Evolutionary conservation across 2,113 vertebrate species (phyloP).

Genomic region (Heliornis fulica): DNA sequence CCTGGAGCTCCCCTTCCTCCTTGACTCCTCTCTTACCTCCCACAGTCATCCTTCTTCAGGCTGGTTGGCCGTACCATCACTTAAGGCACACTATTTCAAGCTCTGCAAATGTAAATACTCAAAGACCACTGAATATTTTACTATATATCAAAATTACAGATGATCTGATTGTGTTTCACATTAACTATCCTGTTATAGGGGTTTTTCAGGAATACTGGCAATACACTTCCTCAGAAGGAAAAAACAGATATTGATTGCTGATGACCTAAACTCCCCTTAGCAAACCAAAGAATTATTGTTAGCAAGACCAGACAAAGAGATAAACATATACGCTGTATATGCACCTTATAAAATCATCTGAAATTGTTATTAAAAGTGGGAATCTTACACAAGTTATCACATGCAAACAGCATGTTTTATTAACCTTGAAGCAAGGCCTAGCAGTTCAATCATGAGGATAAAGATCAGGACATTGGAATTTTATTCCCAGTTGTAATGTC

Average conservation of each 20-base stretch:
- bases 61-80: neutral
- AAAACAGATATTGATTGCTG: neutral
- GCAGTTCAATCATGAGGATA: neutral
- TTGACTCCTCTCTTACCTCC: neutral
- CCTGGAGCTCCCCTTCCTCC: conserved; percentile 57
- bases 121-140: neutral
- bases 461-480: conserved; percentile 13
- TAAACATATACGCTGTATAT: neutral
- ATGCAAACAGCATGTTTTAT: neutral
- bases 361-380: neutral
- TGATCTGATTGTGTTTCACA: neutral
- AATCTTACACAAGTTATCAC: neutral
- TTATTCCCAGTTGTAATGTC: neutral
- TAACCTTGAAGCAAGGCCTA: conserved; percentile 42
- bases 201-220: neutral
- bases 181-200: neutral
- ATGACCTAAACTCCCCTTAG: neutral
- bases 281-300: neutral
- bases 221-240: neutral
- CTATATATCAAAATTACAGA: neutral
- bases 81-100: neutral
- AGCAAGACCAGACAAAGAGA: neutral
- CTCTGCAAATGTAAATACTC: neutral
- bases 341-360: neutral
- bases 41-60: neutral